Percentiles rank a stretch among this genome's conserved stretches.
Evolutionary conservation across 2,797 vertebrate genomes (phyloP).

Genomic region (Manis crassicaudata): DNA sequence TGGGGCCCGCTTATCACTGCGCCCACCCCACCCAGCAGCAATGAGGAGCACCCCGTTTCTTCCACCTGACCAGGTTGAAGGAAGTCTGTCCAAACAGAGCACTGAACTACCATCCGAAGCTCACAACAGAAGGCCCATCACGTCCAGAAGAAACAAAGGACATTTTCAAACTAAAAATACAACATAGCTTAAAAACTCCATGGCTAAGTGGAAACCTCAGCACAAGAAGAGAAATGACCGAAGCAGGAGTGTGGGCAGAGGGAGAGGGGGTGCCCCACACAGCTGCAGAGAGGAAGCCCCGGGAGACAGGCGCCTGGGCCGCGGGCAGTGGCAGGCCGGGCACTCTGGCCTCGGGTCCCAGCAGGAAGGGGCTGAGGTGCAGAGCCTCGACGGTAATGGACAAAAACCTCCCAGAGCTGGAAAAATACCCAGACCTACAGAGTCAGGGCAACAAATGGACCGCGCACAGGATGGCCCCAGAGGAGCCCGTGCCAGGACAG

Average conservation of each 20-base stretch:
- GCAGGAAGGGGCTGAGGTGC: background rate
- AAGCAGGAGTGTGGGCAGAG: background rate
- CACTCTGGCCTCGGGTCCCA: background rate
- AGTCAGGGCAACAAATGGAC: background rate
- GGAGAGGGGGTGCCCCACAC: background rate
- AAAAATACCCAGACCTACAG: background rate
- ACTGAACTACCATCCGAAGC: background rate
- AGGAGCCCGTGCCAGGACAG: rapidly evolving
- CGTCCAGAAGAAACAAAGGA: background rate
- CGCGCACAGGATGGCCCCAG: background rate
- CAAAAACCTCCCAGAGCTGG: background rate
- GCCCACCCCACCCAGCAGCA: background rate
- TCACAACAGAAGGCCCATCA: rapidly evolving
- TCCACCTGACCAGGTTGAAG: rapidly evolving
- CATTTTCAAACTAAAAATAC: background rate
- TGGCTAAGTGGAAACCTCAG: background rate
- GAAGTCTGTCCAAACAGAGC: background rate
- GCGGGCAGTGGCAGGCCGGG: too few relatives aligned
- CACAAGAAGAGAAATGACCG: background rate
- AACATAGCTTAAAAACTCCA: background rate
- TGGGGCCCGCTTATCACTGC: rapidly evolving
- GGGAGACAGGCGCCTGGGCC: too few relatives aligned
- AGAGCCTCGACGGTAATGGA: rapidly evolving
- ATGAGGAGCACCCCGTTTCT: rapidly evolving
- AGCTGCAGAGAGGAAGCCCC: too few relatives aligned